Evolutionary conservation across 2,113 vertebrate species (phyloP), one percentile per base, ranked within the genome.

Genomic region (Mesitornis unicolor): DNA sequence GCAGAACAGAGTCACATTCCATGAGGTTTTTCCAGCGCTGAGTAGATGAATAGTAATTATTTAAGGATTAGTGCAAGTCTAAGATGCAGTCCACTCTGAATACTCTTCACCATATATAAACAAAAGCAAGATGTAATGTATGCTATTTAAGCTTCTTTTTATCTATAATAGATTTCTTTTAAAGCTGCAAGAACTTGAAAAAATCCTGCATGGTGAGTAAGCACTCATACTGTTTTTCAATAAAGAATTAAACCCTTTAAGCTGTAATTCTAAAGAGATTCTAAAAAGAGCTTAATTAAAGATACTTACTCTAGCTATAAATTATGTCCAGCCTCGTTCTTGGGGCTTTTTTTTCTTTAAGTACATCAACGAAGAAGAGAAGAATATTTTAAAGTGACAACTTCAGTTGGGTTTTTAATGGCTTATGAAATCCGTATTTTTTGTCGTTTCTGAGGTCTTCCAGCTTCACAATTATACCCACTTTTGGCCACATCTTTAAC

Each of bases 41-140:
- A 97, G 96, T 94, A 97, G 93, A 97, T 97, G 97, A 97, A 98
- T 97, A 97, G 96, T 97, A 98, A 98, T 98, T 98, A 98, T 98
- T 98, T 97, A 97, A 98, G 98, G 98, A 98, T 98, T 98, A 98
- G 97, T 83, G 36, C 63, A 91, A 96, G 93, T 95, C 89, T 96
- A 95, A 95, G 93, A 97, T 96, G 97, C 95, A 88, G 98, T 98
- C 97, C 96, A 94, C 97, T 97, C 97, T 98, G 98, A 98, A 98
- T 98, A 97, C 95, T 98, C 94, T 92, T 97, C 84, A 79, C 90
- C 57, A 20, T 93, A 97, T 95, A 97, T 97, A 98, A 98, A 98
- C 97, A 98, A 98, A 98, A 98, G 97, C 95, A 97, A 97, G 90
- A 92, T 87, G 84, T 96, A 97, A 97, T 97, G 96, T 96, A 93